These are phyloP conservation scores for Bolborhynchus lineola DNA, from an alignment of 2,113 vertebrate species.

Conservation along the genomic window DNA sequence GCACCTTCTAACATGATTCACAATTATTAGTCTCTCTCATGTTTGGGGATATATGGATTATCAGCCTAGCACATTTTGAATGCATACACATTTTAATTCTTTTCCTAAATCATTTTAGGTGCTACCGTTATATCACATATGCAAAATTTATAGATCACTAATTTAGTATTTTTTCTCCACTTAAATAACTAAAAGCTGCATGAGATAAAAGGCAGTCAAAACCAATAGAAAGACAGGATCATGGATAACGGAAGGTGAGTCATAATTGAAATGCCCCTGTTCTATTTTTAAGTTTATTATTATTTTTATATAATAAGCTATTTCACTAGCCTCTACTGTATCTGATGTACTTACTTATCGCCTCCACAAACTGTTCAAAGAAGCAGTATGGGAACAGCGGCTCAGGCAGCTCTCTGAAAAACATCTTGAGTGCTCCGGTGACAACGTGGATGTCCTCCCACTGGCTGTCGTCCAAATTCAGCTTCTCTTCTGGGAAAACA, in stretches of 20 bases:
- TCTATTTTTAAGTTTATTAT: constrained; percentile 48
- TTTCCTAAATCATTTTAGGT: constrained; percentile 27
- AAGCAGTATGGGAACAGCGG: constrained; percentile 91
- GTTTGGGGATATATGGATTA: constrained; percentile 60
- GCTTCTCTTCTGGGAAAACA: constrained; percentile 99
- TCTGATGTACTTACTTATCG: constrained; percentile 88
- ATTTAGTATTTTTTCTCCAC: neutral
- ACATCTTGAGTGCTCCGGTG: constrained; percentile 98
- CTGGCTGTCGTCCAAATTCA: constrained; percentile 98
- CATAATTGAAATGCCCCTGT: constrained; percentile 5
- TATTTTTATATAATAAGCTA: constrained; percentile 55
- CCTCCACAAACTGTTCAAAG: constrained; percentile 91
- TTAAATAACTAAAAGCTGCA: constrained; percentile 6
- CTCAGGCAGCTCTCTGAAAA: constrained; percentile 93
- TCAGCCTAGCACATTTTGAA: constrained; percentile 42
- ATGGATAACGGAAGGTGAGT: neutral
- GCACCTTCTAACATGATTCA: constrained; percentile 52
- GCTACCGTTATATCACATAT: neutral
- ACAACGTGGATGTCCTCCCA: constrained; percentile 98
- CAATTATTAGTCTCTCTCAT: constrained; percentile 58
- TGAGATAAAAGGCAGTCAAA: constrained; percentile 45
- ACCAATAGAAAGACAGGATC: constrained; percentile 3
- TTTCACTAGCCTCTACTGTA: constrained; percentile 50
- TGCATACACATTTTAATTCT: constrained; percentile 37
- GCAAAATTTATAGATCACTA: constrained; percentile 22